These are phyloP conservation scores for Scaptomyza caliginosa DNA, from an alignment of 2,888 invertebrate species.

Conservation along the genomic window DNA sequence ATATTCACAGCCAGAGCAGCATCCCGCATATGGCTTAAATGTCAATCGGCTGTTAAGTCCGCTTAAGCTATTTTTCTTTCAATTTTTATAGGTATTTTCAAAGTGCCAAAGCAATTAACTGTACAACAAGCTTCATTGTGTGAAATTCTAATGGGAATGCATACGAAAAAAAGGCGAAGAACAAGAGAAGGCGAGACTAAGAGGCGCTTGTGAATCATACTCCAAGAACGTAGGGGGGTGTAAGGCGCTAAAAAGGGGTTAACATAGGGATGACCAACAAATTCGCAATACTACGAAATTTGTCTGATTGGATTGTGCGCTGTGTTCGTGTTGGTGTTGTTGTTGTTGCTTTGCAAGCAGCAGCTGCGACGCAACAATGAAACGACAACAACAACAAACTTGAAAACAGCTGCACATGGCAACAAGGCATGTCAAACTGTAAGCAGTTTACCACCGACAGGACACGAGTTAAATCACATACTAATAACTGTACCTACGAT, in stretches of 20 bases:
- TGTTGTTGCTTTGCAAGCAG: constrained; percentile 29
- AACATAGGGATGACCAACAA: constrained; percentile 23
- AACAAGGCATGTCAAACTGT: constrained; percentile 55
- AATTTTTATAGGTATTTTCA: background rate
- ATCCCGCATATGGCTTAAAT: constrained; percentile 18
- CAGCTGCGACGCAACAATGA: constrained; percentile 67
- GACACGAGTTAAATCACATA: constrained; percentile 19
- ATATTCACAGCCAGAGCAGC: constrained; percentile 3
- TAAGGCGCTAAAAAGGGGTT: background rate
- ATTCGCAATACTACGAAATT: constrained; percentile 14
- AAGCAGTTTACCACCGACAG: constrained; percentile 13
- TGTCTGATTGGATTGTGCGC: constrained; percentile 43
- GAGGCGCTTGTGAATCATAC: constrained; percentile 41
- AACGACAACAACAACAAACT: constrained; percentile 47
- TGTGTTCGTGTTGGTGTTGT: background rate
- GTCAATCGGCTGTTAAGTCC: background rate
- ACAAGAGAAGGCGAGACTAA: constrained; percentile 7
- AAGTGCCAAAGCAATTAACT: background rate
- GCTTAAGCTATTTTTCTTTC: background rate
- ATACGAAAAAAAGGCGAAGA: background rate
- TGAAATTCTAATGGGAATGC: constrained; percentile 15
- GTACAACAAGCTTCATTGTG: background rate
- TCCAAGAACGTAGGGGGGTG: background rate
- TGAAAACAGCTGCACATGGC: constrained; percentile 69
- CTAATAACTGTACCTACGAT: constrained; percentile 56